Conservation (phyloP, 1,140 invertebrate genomes). For the Papilio aristodemus region DNA sequence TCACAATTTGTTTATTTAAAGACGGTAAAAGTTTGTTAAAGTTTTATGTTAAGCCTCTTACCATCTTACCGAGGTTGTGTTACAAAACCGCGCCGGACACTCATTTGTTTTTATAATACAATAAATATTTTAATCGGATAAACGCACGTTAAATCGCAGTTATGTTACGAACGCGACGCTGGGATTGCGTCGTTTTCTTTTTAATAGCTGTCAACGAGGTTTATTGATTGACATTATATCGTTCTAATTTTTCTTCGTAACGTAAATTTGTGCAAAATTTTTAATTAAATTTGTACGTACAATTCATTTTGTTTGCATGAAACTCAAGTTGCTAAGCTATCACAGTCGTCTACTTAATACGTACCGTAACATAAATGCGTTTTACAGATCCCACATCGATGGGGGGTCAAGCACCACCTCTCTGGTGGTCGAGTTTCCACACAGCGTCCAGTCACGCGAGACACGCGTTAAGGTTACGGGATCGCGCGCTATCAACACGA, state of each 20-base stretch:
- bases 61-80: neutral
- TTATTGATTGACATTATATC: too few species aligned
- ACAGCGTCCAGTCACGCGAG: constrained; percentile 12
- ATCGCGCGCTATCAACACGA: neutral
- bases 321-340: too few species aligned
- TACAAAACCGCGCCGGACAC: neutral
- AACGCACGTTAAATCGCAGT: constrained; percentile 15
- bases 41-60: neutral
- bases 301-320: too few species aligned
- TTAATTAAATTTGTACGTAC: too few species aligned
- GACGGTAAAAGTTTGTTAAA: neutral
- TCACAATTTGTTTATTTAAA: too few species aligned
- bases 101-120: constrained; percentile 25
- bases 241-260: too few species aligned
- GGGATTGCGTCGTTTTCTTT: neutral
- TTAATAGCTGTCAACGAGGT: neutral
- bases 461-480: constrained; percentile 34
- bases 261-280: too few species aligned
- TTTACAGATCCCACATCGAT: neutral
- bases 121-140: constrained; percentile 23
- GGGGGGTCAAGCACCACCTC: neutral
- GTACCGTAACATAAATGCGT: neutral
- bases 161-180: neutral
- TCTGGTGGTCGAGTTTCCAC: neutral
- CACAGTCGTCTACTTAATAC: too few species aligned